Evolutionary conservation across 2,113 vertebrate species (phyloP).

Genomic region (Phylloscopus trochilus): DNA sequence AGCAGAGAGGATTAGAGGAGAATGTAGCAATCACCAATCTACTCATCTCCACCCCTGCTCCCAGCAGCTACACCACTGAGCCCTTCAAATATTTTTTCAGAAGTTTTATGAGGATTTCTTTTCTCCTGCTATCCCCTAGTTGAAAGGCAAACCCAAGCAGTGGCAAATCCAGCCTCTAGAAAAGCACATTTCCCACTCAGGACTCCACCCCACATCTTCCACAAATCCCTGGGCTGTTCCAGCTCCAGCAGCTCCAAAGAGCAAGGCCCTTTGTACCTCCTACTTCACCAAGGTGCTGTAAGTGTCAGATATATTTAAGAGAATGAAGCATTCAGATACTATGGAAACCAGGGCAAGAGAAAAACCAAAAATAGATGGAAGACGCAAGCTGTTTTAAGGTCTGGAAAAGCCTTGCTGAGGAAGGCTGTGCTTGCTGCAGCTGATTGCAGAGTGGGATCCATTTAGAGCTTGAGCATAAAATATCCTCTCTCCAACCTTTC

Average conservation of each 20-base stretch:
- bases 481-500: background rate
- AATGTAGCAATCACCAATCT: background rate
- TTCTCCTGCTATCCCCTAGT: background rate
- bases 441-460: constrained; percentile 8
- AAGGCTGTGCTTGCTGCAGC: constrained; percentile 13
- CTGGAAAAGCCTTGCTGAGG: constrained; percentile 40
- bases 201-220: background rate
- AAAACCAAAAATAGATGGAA: constrained; percentile 50
- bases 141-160: background rate
- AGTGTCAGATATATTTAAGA: constrained; percentile 55
- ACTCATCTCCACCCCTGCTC: background rate
- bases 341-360: constrained; percentile 63
- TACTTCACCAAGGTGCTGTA: constrained; percentile 41
- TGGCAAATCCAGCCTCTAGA: background rate
- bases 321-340: constrained; percentile 38
- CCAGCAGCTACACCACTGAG: background rate
- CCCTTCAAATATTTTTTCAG: background rate
- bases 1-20: background rate
- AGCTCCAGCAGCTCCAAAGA: background rate
- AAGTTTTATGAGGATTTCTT: background rate
- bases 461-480: constrained; percentile 14
- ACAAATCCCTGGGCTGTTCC: background rate
- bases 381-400: constrained; percentile 32
- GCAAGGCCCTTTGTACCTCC: constrained; percentile 3
- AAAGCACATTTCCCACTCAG: background rate